Evolutionary conservation across 2,888 invertebrate species (phyloP), one percentile per base, ranked within the genome.

Genomic region (Rhabditophanes sp.): DNA sequence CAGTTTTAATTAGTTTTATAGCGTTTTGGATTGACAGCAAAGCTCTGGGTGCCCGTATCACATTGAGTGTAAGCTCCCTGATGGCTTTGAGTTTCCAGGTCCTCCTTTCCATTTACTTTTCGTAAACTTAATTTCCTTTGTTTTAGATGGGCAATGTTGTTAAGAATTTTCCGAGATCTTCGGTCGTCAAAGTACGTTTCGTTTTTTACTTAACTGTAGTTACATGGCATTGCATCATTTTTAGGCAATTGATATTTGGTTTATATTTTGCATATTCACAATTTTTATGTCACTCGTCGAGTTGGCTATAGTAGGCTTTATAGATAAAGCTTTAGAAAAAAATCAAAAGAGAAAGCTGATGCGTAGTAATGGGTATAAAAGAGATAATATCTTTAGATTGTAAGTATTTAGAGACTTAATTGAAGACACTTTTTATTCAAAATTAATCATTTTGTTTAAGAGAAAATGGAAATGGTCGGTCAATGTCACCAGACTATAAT

Each of bases 121-220:
- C 26, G 9, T 32, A 3, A 14, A 12, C n/a, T 14, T 14, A 30
- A 30, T 15, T 8, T n/a, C 8, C 23, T 23, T 1, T 5, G 9
- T 39, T 52, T 42, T 33, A 61, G 42, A 58, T 64, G 31, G 63
- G 63, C 36, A 63, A 63, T 37, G 56, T 63, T 24, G 62, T 62
- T 24, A 57, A 59, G 31, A 59, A 59, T 30, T 38, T 63, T 29
- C 63, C 63, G 11, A 48, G 63, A 9, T 62, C 62, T 7, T 53
- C 53, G 3, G 63, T 62, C 35, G 60, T 63, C 18, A 63, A 63
- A 42, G n/a, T n/a, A n/a, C n/a, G n/a, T n/a, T n/a, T n/a, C n/a
- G n/a, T n/a, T n/a, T n/a, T n/a, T n/a, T n/a, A 9, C 35, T 11
- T 15, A 33, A 4, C 24, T 15, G 16, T 7, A 36, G 16, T n/a